These are phyloP conservation scores for Drosophila crucigera DNA, from an alignment of 2,888 invertebrate genomes.

Conservation along the genomic window DNA sequence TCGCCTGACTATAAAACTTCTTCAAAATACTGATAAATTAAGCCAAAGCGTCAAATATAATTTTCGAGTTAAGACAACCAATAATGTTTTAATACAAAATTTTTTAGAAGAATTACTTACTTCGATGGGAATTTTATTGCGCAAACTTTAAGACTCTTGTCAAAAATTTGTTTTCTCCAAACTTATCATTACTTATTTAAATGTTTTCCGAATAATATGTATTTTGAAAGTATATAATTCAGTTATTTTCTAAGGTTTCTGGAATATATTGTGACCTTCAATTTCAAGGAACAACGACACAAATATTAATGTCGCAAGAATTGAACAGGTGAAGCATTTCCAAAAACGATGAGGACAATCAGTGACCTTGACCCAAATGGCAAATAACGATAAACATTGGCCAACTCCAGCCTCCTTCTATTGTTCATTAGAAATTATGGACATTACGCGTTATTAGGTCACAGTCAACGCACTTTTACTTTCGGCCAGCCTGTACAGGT, in stretches of 20 bases:
- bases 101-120: background rate
- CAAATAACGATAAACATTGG: slow-evolving; percentile 10
- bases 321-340: slow-evolving; percentile 42
- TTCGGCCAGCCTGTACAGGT: slow-evolving; percentile 61
- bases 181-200: background rate
- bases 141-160: background rate
- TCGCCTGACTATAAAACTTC: background rate
- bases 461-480: slow-evolving; percentile 65
- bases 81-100: background rate
- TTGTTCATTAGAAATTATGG: slow-evolving; percentile 30
- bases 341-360: slow-evolving; percentile 12
- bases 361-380: slow-evolving; percentile 46
- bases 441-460: slow-evolving; percentile 71
- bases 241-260: background rate
- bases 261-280: background rate
- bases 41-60: background rate
- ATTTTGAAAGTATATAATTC: background rate
- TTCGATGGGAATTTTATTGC: background rate
- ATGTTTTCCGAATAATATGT: background rate
- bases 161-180: background rate
- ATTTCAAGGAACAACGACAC: slow-evolving; percentile 1
- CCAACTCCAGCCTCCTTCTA: slow-evolving; percentile 1
- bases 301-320: slow-evolving; percentile 18
- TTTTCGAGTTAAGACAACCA: background rate
- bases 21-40: background rate